phyloP scores from a whole-genome alignment of 2,113 vertebrate genomes.

The Peromyscus californicus region DNA sequence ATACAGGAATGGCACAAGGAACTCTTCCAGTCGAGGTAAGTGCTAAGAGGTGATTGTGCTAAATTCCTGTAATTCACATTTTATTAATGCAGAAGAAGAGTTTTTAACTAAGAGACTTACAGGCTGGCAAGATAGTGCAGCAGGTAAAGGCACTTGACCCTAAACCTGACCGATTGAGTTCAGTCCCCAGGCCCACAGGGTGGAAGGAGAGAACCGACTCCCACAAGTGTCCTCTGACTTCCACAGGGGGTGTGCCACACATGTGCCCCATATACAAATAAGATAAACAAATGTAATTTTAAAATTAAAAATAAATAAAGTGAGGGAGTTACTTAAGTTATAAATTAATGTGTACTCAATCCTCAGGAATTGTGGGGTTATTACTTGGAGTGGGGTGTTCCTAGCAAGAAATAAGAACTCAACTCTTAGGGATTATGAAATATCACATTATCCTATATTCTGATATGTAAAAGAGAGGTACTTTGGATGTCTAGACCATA shows the following conservation, averaged over 20 bases:
- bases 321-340: constrained; percentile 3
- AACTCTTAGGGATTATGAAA: background rate
- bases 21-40: background rate
- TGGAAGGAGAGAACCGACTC: background rate
- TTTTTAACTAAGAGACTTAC: background rate
- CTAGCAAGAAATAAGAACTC: background rate
- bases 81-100: background rate
- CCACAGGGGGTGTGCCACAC: background rate
- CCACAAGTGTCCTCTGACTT: background rate
- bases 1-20: background rate
- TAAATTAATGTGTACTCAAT: background rate
- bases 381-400: background rate
- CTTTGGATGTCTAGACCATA: background rate
- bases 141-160: background rate
- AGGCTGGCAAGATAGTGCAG: background rate
- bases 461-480: background rate
- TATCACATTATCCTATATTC: constrained; percentile 14
- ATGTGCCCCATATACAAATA: background rate
- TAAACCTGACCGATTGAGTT: background rate
- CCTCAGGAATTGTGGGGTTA: background rate
- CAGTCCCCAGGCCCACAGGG: too few relatives aligned
- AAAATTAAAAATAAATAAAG: background rate
- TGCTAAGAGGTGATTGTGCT: background rate
- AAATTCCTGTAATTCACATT: background rate
- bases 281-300: background rate